A percentile compares a stretch with the other conserved stretches of the same genome.
These are phyloP conservation scores for Calliphora vicina DNA, from an alignment of 1,140 invertebrate species.

Conservation along the genomic window DNA sequence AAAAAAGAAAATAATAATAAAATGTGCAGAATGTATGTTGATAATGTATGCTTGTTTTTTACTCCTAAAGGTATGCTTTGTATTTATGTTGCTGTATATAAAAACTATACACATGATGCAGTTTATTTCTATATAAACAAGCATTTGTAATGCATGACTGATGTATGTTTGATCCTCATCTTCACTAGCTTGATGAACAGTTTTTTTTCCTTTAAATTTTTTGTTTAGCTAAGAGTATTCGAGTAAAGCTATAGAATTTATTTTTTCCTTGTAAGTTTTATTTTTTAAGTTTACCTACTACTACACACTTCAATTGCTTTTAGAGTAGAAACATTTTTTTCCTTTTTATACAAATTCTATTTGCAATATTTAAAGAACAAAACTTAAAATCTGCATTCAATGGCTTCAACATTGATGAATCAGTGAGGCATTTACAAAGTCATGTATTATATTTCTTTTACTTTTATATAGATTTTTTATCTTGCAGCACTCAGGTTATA, in stretches of 20 bases:
- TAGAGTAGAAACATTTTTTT: neutral
- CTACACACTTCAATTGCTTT: neutral
- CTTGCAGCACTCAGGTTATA: no score
- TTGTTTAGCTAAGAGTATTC: neutral
- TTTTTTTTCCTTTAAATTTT: neutral
- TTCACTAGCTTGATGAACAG: neutral
- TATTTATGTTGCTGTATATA: neutral
- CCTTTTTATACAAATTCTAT: neutral
- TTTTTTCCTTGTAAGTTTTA: neutral
- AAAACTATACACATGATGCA: neutral
- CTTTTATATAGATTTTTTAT: no score
- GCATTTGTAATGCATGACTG: neutral
- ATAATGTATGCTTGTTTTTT: no score
- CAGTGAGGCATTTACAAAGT: neutral
- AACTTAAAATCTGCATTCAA: neutral
- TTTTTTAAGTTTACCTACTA: neutral
- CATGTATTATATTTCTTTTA: neutral
- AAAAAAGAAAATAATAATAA: neutral
- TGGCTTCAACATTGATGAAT: constrained; percentile 4
- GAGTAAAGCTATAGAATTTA: neutral
- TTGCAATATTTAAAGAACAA: neutral
- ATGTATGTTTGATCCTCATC: neutral
- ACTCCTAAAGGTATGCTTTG: neutral
- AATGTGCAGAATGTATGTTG: no score
- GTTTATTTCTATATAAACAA: neutral